These are phyloP conservation scores for Dusona sp. DNA, from an alignment of 2,888 invertebrate species.

Conservation along the genomic window DNA sequence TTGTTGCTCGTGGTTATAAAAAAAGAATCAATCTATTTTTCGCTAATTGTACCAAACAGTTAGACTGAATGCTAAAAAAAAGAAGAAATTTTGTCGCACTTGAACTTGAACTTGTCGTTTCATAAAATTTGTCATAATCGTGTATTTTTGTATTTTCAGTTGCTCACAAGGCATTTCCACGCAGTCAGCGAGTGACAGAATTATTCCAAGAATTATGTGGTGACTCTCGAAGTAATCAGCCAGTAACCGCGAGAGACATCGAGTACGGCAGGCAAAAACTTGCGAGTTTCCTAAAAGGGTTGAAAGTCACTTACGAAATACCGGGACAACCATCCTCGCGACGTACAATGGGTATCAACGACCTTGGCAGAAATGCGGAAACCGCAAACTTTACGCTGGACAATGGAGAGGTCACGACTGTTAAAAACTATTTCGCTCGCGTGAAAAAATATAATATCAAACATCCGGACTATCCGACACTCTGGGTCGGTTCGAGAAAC, in stretches of 20 bases:
- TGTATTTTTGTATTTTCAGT: constrained; percentile 84
- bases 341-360: constrained; percentile 85
- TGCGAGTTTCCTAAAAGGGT: constrained; percentile 84
- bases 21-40: not conserved
- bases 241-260: constrained; percentile 75
- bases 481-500: constrained; percentile 91
- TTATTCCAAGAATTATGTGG: constrained; percentile 80
- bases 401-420: constrained; percentile 81
- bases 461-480: constrained; percentile 91
- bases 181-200: constrained; percentile 85
- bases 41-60: too few relatives aligned
- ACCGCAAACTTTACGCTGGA: constrained; percentile 82
- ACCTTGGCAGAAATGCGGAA: constrained; percentile 81
- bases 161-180: constrained; percentile 92
- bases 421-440: constrained; percentile 85
- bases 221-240: constrained; percentile 62
- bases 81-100: not conserved
- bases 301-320: constrained; percentile 85
- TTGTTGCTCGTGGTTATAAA: not conserved
- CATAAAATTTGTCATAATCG: too few relatives aligned
- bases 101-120: not conserved
- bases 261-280: constrained; percentile 36
- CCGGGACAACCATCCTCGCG: constrained; percentile 83
- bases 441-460: constrained; percentile 84
- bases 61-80: not conserved